Evolutionary conservation across 2,797 vertebrate species (phyloP), one percentile per base, ranked within the genome.

Genomic region (Valencia hispanica): DNA sequence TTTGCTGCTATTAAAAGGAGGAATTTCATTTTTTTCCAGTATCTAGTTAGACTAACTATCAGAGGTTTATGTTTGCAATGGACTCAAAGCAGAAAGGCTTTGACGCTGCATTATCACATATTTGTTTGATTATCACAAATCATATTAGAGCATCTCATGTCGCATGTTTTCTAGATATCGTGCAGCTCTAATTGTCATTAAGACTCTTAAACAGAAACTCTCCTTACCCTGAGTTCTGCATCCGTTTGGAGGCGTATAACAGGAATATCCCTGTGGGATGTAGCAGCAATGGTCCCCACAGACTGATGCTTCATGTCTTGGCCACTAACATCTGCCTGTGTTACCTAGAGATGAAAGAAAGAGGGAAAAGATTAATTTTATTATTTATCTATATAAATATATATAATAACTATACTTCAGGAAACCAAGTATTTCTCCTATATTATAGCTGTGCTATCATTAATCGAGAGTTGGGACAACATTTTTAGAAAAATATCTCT

Each of bases 161-260:
- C 2, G n/a, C n/a, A 27, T 17, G 15, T 9, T 45, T 68, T 45
- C 65, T 41, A 45, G n/a, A 27, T 9, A 43, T 68, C 17, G 22
- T 45, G 14, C 41, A 45, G 39, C 65, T 45, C 41, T 57, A 57
- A 30, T 43, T 68, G 34, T 65, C 61, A 22, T 34, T 43, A 55
- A 15, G 63, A 61, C 41, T 76, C 30, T 43, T 45, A 45, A 41
- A 43, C 20, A 41, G 25, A 78, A 39, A 73, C 50, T 77, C 20
- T 75, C 41, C 78, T 22, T 95, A 97, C 97, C 96, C 94, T 92
- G 77, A 98, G 94, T 74, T 95, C 92, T 65, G 92, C 85, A 69
- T 96, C 96, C 51, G 94, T 90, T 20, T 94, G 93, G 86, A 97
- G 94, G 25, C 96, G 94, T 45, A 93, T 93, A 84, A 96, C 95